These are phyloP conservation scores for Coenonympha arcania DNA, from an alignment of 2,888 invertebrate species.

Conservation along the genomic window DNA sequence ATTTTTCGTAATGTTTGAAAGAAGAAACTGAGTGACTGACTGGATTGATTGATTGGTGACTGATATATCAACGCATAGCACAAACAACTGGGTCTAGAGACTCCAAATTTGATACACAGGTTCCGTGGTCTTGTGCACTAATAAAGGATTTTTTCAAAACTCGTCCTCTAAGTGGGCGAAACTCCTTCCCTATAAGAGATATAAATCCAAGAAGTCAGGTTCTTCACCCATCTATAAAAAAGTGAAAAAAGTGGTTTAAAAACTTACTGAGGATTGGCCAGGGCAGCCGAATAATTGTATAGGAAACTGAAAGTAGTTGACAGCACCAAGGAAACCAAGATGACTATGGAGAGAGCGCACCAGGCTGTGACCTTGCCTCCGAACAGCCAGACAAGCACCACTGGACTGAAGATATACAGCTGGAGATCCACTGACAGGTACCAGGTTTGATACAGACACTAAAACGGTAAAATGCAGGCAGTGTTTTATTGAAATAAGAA, in stretches of 20 bases:
- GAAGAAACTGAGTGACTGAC: conserved; percentile 10
- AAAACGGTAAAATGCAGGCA: no score
- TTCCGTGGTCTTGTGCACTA: no score
- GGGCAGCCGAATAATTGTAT: conserved; percentile 44
- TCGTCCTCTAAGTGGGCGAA: no score
- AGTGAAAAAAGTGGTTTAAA: not conserved
- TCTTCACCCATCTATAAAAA: no score
- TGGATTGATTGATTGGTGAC: not conserved
- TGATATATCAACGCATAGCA: no score
- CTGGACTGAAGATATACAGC: conserved; percentile 33
- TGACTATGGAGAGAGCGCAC: conserved; percentile 20
- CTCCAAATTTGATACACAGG: no score
- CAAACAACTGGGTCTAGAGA: no score
- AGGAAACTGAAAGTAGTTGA: conserved; percentile 45
- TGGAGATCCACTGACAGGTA: conserved; percentile 40
- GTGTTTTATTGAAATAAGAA: no score
- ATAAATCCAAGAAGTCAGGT: no score
- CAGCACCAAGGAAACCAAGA: conserved; percentile 31
- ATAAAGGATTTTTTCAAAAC: no score
- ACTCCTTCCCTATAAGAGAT: no score
- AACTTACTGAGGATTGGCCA: conserved; percentile 44
- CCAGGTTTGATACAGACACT: conserved; percentile 45
- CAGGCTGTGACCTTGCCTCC: conserved; percentile 25
- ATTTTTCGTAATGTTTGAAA: not conserved
- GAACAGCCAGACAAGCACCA: conserved; percentile 34